Base-by-base conservation (phyloP, 2,888 invertebrate species). In the Cheilosia grossa region DNA sequence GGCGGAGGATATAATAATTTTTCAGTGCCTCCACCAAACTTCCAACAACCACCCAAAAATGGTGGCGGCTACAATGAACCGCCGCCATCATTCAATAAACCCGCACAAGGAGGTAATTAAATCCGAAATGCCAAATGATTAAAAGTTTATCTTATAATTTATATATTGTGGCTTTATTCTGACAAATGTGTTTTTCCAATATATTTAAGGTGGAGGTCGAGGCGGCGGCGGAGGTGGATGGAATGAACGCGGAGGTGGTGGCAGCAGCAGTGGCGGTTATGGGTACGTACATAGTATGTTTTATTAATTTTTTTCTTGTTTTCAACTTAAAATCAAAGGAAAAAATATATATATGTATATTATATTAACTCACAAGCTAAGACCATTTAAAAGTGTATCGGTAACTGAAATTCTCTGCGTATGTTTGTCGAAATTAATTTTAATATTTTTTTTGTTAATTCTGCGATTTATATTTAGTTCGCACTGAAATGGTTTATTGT, bases 11-110 rank as follows among this genome's bases (percentile, higher is more conserved):
- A 91, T 72, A 90, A 91, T 82, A 91, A 91, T 88, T 91, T 91
- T 88, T 91, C 91, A 59, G 90, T 91, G 24, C 91, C 91, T 83
- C 91, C 91, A 82, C 91, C 91, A 75, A 91, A 90, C 87, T 91
- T 90, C 81, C 91, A 91, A 87, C 90, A 89, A 88, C 88, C 89
- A 83, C 89, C 89, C 61, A 90, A 91, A 88, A 88, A 89, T 82
- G 89, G 37, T 82, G 89, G 37, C 82, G 82, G 89, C 56, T 91
- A 90, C 75, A 91, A 90, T 80, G 91, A 91, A 82, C 91, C 91
- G 78, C 91, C 91, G 73, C 91, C 91, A 72, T 90, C 90, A 44
- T 91, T 89, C 79, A 89, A 88, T 83, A 91, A 91, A 73, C 88
- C 88, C 13, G 86, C 88, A 64, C 85, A 81, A 85, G 85, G 85